These are phyloP conservation scores for Bolborhynchus lineola DNA, from an alignment of 2,113 vertebrate genomes.

Conservation along the genomic window DNA sequence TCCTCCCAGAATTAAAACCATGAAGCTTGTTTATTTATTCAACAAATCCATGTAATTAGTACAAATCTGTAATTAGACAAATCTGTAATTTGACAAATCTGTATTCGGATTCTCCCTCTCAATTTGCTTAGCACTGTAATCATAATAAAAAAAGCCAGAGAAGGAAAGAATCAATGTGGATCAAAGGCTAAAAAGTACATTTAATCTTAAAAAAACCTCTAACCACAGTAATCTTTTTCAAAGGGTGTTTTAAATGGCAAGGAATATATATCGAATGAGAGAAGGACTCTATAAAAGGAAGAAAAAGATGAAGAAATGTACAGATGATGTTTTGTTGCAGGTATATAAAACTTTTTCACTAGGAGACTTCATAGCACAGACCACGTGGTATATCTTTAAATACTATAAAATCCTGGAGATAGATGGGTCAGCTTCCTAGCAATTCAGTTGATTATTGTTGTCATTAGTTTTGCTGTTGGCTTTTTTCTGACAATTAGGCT, in stretches of 20 bases:
- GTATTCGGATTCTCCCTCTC: constrained; percentile 42
- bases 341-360: neutral
- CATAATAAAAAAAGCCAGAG: neutral
- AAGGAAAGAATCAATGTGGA: constrained; percentile 39
- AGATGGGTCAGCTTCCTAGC: neutral
- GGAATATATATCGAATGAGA: neutral
- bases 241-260: neutral
- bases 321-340: neutral
- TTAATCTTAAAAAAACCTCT: constrained; percentile 12
- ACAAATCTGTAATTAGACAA: neutral
- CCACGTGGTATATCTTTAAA: neutral
- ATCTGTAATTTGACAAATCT: neutral
- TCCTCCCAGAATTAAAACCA: neutral
- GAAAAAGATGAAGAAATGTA: neutral
- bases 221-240: constrained; percentile 6
- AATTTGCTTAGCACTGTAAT: constrained; percentile 57
- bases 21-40: constrained; percentile 41
- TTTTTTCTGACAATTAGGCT: neutral
- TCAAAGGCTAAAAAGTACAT: constrained; percentile 36
- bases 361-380: neutral
- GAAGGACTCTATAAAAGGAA: neutral
- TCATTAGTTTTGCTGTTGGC: neutral
- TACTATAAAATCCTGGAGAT: neutral
- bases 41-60: neutral
- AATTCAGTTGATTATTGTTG: neutral